Conservation (phyloP, 1,140 invertebrate species). For the Pachypeltis micranthus region DNA sequence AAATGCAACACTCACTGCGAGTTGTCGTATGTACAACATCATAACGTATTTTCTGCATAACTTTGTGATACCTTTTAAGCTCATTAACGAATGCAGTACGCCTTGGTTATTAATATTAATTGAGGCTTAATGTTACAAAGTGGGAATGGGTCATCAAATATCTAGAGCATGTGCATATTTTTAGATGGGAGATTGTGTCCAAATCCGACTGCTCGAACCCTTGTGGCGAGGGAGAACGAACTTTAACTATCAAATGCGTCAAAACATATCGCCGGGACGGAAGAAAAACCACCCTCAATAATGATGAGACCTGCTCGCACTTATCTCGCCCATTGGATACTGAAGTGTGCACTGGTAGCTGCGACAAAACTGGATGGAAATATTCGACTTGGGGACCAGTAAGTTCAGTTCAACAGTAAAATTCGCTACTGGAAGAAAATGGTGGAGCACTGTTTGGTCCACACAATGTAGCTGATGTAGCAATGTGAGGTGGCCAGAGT, state of each 20-base stretch:
- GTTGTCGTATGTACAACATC: constrained; percentile 37
- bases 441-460: background rate
- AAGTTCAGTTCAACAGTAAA: background rate
- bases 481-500: too few species aligned
- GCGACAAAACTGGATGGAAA: background rate
- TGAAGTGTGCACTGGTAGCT: background rate
- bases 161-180: background rate
- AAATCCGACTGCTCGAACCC: background rate
- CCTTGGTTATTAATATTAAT: background rate
- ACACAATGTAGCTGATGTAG: background rate
- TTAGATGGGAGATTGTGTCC: background rate
- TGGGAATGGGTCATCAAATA: background rate
- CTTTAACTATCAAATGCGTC: background rate
- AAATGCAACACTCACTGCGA: constrained; percentile 44
- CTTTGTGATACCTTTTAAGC: background rate
- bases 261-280: background rate
- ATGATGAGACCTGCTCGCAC: background rate
- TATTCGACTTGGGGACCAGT: background rate
- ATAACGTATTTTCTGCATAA: background rate
- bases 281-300: background rate
- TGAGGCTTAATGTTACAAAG: background rate
- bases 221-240: background rate
- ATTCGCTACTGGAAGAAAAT: background rate
- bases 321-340: background rate
- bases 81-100: background rate